Conservation (phyloP, 2,113 vertebrate genomes). For the Gavia stellata region DNA sequence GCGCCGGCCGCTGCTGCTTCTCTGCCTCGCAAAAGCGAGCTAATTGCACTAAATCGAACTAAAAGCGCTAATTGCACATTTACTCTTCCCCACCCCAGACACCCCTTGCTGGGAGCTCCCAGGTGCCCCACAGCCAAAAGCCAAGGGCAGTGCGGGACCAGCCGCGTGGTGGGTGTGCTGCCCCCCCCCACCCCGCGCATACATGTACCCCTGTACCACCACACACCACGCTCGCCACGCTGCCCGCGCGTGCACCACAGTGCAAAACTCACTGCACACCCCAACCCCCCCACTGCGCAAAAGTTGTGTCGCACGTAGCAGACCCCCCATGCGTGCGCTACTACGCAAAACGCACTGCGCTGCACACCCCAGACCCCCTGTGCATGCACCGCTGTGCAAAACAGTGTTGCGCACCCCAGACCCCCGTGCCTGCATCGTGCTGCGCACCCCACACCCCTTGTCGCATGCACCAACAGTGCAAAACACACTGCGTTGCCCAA, state of each 20-base stretch:
- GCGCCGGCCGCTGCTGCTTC: accelerated
- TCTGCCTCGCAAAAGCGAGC: background rate
- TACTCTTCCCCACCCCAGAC: background rate
- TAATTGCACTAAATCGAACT: background rate
- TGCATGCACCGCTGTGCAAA: background rate
- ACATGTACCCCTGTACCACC: accelerated
- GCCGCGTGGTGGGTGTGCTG: no score
- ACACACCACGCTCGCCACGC: accelerated
- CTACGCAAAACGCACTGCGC: no score
- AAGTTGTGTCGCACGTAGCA: no score
- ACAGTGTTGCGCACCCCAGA: no score
- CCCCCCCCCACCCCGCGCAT: background rate
- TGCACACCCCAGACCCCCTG: no score
- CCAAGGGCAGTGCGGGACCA: accelerated
- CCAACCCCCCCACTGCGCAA: no score
- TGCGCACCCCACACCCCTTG: no score
- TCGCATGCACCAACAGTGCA: accelerated
- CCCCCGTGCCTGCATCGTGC: no score
- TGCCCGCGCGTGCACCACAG: accelerated
- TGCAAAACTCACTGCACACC: background rate
- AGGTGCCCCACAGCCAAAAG: background rate
- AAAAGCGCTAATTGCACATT: background rate
- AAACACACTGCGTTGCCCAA: background rate
- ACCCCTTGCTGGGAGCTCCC: background rate
- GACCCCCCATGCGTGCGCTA: no score